Percentiles rank a stretch among this genome's conserved stretches.
Conservation (phyloP, 2,888 invertebrate genomes). For the Barypeithes pellucidus region DNA sequence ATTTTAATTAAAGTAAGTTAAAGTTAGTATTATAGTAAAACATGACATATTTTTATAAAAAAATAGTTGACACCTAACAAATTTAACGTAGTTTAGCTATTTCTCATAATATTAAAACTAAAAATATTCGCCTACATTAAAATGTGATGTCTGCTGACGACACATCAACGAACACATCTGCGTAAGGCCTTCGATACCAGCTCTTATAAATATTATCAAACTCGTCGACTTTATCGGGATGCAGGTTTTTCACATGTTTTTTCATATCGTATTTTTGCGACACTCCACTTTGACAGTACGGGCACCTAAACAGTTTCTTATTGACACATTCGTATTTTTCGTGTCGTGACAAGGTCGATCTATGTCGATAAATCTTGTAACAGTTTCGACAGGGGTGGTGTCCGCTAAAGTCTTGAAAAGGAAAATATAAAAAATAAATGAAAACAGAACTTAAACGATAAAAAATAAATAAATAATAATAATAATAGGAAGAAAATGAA, state of each 20-base stretch:
- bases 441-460: background rate
- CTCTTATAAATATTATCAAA: conserved; percentile 45
- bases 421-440: conserved; percentile 14
- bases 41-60: too few species aligned
- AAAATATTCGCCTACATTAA: background rate
- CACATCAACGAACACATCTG: background rate
- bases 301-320: conserved; percentile 56
- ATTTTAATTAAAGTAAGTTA: too few species aligned
- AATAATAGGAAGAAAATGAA: conserved; percentile 19
- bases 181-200: conserved; percentile 32
- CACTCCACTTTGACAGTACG: conserved; percentile 47
- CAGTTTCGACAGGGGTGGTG: conserved; percentile 48
- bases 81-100: too few species aligned
- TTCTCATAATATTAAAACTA: too few species aligned
- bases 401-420: conserved; percentile 4
- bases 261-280: conserved; percentile 53
- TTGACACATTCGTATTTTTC: conserved; percentile 59
- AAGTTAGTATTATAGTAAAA: too few species aligned
- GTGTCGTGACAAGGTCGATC: conserved; percentile 56
- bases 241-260: conserved; percentile 51
- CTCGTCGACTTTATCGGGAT: conserved; percentile 47
- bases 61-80: too few species aligned
- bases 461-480: conserved; percentile 8
- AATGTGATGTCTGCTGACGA: too few species aligned
- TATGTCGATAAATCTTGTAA: conserved; percentile 55